Evolutionary conservation across 2,797 vertebrate species (phyloP), one percentile per base, ranked within the genome.

Genomic region (Hemibagrus guttatus): DNA sequence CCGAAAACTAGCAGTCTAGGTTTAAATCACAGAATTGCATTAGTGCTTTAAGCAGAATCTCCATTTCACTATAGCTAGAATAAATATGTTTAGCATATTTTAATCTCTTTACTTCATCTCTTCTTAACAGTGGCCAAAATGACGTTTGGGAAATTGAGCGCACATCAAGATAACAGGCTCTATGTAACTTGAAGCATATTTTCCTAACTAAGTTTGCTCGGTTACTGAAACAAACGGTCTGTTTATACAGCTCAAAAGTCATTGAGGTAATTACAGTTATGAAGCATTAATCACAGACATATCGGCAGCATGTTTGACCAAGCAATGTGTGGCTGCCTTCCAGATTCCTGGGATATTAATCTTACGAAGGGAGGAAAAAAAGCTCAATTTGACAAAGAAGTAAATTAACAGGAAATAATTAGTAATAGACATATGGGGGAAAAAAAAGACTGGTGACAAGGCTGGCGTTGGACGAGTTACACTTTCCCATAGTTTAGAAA

Each of bases 341-440:
- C 68, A 81, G n/a, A 35, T 66, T 84, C 28, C 63, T 56, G 81
- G n/a, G 59, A 81, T 72, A 84, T 76, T 83, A 39, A 86, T 88
- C 83, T 54, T 76, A 81, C 56, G 17, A n/a, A 52, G n/a, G 9
- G 35, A 79, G 26, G 56, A 80, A 46, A n/a, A n/a, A n/a, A n/a
- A n/a, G n/a, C n/a, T n/a, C n/a, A n/a, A n/a, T 5, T 21, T 83
- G 54, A 74, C 28, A 42, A 8, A 9, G 26, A 64, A 26, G 42
- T 23, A 74, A 74, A 72, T 59, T 8, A 28, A 16, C 14, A 76
- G 49, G 72, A 76, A 76, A 76, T 13, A 2, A 16, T 54, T 13
- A 23, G 28, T 28, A 52, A 76, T 28, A 54, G 21, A 54, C 23
- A 21, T 4, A n/a, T 4, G 2, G 1, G 14, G 2, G 3, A 5